These are phyloP conservation scores for Pelobates cultripes DNA, from an alignment of 2,797 vertebrate species.

Conservation along the genomic window DNA sequence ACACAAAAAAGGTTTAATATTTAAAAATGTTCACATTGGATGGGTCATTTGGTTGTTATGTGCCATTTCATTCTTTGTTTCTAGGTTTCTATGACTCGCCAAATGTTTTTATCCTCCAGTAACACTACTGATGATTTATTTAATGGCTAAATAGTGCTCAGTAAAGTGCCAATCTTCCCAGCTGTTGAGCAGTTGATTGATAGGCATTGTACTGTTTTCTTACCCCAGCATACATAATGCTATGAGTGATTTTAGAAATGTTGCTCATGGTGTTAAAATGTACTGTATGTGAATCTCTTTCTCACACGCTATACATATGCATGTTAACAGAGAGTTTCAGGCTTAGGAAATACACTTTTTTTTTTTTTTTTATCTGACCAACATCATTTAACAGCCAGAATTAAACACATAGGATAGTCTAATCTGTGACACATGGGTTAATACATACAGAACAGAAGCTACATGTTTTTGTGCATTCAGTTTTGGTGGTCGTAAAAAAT, in stretches of 20 bases:
- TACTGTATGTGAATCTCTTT: background rate
- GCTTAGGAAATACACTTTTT: too few relatives aligned
- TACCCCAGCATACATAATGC: background rate
- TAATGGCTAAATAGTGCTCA: background rate
- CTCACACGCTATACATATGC: background rate
- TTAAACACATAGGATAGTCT: too few relatives aligned
- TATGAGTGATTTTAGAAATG: background rate
- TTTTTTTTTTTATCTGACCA: too few relatives aligned
- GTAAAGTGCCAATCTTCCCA: constrained; percentile 3
- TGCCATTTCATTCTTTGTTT: background rate
- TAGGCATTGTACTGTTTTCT: constrained; percentile 13
- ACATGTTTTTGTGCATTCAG: too few relatives aligned
- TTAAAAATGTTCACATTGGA: background rate
- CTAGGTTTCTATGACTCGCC: background rate
- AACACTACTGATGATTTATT: constrained; percentile 19
- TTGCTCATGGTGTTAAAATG: background rate
- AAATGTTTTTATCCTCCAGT: background rate
- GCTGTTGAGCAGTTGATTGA: constrained; percentile 22
- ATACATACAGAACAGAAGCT: too few relatives aligned
- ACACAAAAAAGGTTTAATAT: background rate
- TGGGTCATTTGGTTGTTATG: background rate
- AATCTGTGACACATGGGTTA: too few relatives aligned
- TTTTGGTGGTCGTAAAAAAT: too few relatives aligned
- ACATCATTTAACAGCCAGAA: too few relatives aligned
- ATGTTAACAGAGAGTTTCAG: too few relatives aligned